phyloP scores from a whole-genome alignment of 2,797 vertebrate species.

The Malurus splendens region DNA sequence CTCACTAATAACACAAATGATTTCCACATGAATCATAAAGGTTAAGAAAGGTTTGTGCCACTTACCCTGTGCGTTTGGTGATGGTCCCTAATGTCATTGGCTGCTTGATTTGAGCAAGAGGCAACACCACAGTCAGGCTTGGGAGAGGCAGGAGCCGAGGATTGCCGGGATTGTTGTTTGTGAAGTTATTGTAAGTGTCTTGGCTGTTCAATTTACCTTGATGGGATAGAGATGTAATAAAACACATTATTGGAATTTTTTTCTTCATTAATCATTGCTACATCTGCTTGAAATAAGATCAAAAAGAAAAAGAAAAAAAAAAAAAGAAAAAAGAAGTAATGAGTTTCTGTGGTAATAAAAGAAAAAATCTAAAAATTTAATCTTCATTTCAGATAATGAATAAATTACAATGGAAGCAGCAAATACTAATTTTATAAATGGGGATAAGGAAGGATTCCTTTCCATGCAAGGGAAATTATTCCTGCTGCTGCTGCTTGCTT shows the following conservation, averaged over 20 bases:
- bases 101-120: slow-evolving; percentile 96
- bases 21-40: not conserved
- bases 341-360: not conserved
- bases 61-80: slow-evolving; percentile 95
- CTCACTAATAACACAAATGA: not conserved
- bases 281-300: not conserved
- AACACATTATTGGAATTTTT: not conserved
- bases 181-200: slow-evolving; percentile 94
- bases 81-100: slow-evolving; percentile 96
- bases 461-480: not conserved
- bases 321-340: not conserved
- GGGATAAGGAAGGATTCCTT: not conserved
- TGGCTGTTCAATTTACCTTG: slow-evolving; percentile 91
- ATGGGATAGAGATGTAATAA: not conserved
- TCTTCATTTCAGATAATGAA: not conserved
- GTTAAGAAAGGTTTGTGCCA: not conserved
- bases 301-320: not conserved
- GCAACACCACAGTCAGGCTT: slow-evolving; percentile 86
- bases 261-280: not conserved
- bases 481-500: not conserved
- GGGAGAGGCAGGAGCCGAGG: slow-evolving; percentile 90
- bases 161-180: slow-evolving; percentile 94
- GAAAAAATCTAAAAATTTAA: not conserved
- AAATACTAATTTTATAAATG: not conserved
- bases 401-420: not conserved